Evolutionary conservation across 2,888 invertebrate species (phyloP).

Genomic region (Luperina nickerlii): DNA sequence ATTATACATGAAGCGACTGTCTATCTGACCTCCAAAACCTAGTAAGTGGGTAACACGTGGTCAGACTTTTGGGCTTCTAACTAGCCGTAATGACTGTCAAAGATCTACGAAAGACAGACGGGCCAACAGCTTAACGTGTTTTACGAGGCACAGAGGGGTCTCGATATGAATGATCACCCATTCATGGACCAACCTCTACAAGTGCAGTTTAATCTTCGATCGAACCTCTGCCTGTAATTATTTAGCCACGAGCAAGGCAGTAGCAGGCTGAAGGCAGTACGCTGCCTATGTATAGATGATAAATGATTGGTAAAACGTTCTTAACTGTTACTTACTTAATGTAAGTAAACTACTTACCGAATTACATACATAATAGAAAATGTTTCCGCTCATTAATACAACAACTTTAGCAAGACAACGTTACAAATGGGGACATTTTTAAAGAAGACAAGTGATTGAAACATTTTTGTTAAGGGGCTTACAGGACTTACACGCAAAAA

Average conservation of each 20-base stretch:
- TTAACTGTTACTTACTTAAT: neutral
- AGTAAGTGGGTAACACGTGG: neutral
- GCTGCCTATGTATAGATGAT: neutral
- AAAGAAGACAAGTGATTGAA: neutral
- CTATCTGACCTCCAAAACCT: no score
- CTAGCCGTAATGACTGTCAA: neutral
- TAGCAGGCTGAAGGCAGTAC: neutral
- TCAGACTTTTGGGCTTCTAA: neutral
- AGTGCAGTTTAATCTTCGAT: neutral
- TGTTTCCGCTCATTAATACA: neutral
- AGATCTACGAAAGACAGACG: neutral
- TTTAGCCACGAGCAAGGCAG: neutral
- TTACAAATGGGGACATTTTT: neutral
- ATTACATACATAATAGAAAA: neutral
- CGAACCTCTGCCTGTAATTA: neutral
- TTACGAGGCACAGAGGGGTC: neutral
- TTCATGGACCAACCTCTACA: neutral
- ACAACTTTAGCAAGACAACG: neutral
- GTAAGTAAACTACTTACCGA: conserved; percentile 20
- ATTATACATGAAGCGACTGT: no score
- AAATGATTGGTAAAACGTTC: neutral
- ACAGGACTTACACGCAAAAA: no score
- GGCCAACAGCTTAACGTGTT: neutral
- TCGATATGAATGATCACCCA: neutral
- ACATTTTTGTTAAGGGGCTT: neutral